Evolutionary conservation across 1,140 invertebrate genomes (phyloP).

Genomic region (Trichomalopsis sarcophagae): DNA sequence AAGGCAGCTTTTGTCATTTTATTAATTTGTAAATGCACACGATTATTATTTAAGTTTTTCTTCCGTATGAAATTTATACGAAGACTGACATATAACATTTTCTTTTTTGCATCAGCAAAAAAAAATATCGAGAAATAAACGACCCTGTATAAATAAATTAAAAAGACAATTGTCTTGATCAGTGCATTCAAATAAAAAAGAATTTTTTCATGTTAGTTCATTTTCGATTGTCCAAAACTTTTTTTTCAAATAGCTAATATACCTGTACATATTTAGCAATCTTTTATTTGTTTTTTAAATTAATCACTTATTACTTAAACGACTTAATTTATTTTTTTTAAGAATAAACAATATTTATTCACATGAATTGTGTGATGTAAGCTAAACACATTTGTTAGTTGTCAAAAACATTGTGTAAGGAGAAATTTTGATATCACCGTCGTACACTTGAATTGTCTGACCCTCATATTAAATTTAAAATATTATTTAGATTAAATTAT

Average conservation of each 20-base stretch:
- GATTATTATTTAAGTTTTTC: background rate
- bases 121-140: background rate
- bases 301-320: background rate
- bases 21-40: background rate
- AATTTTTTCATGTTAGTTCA: slow-evolving; percentile 7
- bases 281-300: background rate
- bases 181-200: slow-evolving; percentile 1
- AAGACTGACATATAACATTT: too few species aligned
- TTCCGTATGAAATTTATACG: too few species aligned
- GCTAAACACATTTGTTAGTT: background rate
- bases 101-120: background rate
- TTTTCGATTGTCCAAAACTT: background rate
- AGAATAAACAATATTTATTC: background rate
- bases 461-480: background rate
- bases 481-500: background rate
- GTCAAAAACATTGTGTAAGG: background rate
- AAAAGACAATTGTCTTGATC: background rate
- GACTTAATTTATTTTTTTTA: background rate
- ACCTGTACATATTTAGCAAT: background rate
- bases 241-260: background rate
- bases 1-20: background rate
- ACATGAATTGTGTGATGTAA: background rate
- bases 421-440: background rate
- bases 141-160: too few species aligned
- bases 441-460: background rate